These are phyloP conservation scores for Shinisaurus crocodilurus DNA, from an alignment of 2,113 vertebrate genomes.

Conservation along the genomic window DNA sequence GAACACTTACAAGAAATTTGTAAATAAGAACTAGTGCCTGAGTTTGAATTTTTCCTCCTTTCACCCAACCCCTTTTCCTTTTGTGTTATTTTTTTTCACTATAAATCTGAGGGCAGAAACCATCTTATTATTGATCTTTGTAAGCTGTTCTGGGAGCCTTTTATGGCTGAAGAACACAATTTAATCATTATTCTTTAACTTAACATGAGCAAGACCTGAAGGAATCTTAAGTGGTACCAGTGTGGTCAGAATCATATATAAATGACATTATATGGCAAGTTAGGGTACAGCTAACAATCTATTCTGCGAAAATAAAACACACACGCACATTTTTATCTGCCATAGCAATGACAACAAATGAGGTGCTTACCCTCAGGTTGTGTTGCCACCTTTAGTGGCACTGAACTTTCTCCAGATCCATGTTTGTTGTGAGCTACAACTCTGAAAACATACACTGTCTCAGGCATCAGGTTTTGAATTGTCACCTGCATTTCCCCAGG, in stretches of 20 bases:
- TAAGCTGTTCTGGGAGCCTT: background rate
- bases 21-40: too few species aligned
- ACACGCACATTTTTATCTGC: background rate
- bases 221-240: background rate
- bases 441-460: slow-evolving; percentile 91
- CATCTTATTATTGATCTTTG: too few species aligned
- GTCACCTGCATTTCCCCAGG: slow-evolving; percentile 94
- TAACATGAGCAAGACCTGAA: background rate
- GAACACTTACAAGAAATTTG: background rate
- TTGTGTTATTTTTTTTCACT: background rate
- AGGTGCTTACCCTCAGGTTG: slow-evolving; percentile 90
- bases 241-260: rapidly evolving
- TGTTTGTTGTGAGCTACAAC: slow-evolving; percentile 92
- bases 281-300: background rate
- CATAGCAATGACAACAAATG: background rate
- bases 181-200: rapidly evolving
- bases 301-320: background rate
- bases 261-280: background rate
- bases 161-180: background rate
- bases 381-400: slow-evolving; percentile 88
- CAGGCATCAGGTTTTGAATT: slow-evolving; percentile 95
- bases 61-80: background rate
- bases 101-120: background rate
- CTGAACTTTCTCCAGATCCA: slow-evolving; percentile 91
- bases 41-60: too few species aligned